phyloP scores from a whole-genome alignment of 2,888 invertebrate species.

The Nowickia ferox region DNA sequence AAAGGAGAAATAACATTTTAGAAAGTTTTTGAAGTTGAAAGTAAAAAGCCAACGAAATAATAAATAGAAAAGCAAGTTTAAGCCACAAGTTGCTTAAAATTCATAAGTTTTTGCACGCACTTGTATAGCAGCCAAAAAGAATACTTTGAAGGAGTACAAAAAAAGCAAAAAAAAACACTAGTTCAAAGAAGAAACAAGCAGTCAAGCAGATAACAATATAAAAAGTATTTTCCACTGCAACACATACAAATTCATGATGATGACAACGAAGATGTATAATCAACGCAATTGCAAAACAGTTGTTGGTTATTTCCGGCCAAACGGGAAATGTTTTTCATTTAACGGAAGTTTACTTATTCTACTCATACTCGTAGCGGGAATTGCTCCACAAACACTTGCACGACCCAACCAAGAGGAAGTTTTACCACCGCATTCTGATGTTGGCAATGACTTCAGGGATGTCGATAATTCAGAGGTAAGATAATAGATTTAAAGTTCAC shows the following conservation, averaged over 20 bases:
- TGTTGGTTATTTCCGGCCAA: constrained; percentile 74
- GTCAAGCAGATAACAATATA: background rate
- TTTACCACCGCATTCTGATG: constrained; percentile 56
- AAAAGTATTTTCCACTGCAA: background rate
- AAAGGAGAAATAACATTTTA: constrained; percentile 35
- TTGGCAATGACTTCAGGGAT: constrained; percentile 71
- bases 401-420: constrained; percentile 48
- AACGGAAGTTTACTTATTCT: constrained; percentile 73
- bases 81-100: constrained; percentile 67
- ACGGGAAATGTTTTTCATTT: constrained; percentile 74
- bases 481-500: constrained; percentile 12
- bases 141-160: constrained; percentile 8
- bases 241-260: constrained; percentile 26
- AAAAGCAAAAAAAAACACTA: background rate
- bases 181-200: background rate
- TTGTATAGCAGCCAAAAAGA: background rate
- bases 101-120: constrained; percentile 49
- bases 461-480: constrained; percentile 80
- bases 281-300: constrained; percentile 68
- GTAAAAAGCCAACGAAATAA: background rate
- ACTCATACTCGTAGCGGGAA: constrained; percentile 49
- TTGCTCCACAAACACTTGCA: constrained; percentile 38
- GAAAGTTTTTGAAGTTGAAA: constrained; percentile 37
- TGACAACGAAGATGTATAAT: constrained; percentile 72
- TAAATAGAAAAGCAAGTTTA: constrained; percentile 34